Conservation (phyloP, 2,113 vertebrate genomes). For the Vulpes lagopus region DNA sequence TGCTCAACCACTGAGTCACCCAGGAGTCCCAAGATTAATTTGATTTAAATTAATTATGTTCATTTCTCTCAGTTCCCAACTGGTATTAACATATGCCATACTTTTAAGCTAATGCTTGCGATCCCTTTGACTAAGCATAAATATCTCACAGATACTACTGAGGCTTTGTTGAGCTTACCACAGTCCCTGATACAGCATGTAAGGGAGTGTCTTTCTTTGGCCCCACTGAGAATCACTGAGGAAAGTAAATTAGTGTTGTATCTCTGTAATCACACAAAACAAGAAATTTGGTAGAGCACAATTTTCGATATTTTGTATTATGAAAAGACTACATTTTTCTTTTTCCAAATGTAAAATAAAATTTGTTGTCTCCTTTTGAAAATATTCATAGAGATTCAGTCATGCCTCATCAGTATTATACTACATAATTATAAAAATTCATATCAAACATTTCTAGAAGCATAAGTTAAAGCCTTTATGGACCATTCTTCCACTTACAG, state of each 20-base stretch:
- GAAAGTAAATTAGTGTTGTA: not conserved
- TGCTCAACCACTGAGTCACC: too few relatives aligned
- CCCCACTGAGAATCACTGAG: not conserved
- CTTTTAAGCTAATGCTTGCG: not conserved
- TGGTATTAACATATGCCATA: not conserved
- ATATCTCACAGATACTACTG: not conserved
- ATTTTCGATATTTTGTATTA: not conserved
- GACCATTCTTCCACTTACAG: not conserved
- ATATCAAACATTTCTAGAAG: not conserved
- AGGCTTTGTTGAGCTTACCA: not conserved
- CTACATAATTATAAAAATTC: not conserved
- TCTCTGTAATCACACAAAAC: not conserved
- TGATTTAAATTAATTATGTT: not conserved
- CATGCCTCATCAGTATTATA: not conserved
- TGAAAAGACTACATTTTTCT: not conserved
- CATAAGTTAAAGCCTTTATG: not conserved
- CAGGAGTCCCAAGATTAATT: not conserved
- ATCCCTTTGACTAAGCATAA: not conserved
- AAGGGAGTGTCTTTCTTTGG: not conserved
- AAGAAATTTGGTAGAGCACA: not conserved
- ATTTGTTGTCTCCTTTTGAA: not conserved
- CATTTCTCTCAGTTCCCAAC: not conserved
- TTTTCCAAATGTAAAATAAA: not conserved
- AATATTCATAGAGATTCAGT: not conserved
- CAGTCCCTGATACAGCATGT: not conserved